A percentile compares a stretch with the other conserved stretches of the same genome.
These are phyloP conservation scores for Tragulus kanchil DNA, from an alignment of 2,113 vertebrate species.

Conservation along the genomic window DNA sequence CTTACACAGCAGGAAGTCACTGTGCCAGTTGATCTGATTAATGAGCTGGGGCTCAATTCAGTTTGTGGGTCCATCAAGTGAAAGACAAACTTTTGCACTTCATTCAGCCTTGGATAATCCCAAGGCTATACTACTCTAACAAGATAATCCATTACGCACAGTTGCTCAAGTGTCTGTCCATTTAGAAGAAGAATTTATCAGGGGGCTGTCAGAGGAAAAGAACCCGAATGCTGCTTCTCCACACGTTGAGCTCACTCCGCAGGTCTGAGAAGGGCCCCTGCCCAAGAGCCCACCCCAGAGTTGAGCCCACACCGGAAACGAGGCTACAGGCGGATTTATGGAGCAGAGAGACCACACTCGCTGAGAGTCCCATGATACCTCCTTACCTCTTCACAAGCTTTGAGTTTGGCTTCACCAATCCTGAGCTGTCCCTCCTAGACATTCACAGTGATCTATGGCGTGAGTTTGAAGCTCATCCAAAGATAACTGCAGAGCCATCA, in stretches of 20 bases:
- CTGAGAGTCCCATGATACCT: conserved; percentile 42
- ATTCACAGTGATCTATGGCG: conserved; percentile 76
- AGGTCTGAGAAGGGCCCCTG: conserved; percentile 40
- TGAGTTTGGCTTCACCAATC: conserved; percentile 63
- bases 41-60: conserved; percentile 43
- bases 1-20: not conserved
- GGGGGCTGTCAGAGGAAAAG: conserved; percentile 50
- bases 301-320: conserved; percentile 57
- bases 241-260: conserved; percentile 38
- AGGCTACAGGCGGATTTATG: conserved; percentile 64
- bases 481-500: conserved; percentile 73
- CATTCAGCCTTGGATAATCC: conserved; percentile 51
- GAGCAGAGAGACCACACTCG: conserved; percentile 73
- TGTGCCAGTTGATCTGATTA: conserved; percentile 43
- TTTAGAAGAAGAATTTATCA: conserved; percentile 62
- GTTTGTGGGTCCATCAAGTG: conserved; percentile 34
- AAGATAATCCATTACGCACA: conserved; percentile 62
- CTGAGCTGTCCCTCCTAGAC: conserved; percentile 59
- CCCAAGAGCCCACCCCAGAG: conserved; percentile 67
- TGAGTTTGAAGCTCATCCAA: conserved; percentile 80
- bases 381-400: conserved; percentile 46
- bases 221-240: conserved; percentile 46
- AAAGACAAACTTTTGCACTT: conserved; percentile 74
- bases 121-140: conserved; percentile 61
- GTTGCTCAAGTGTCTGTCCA: conserved; percentile 53